Evolutionary conservation across 2,888 invertebrate genomes (phyloP).

Genomic region (Nemapogon koenigi): DNA sequence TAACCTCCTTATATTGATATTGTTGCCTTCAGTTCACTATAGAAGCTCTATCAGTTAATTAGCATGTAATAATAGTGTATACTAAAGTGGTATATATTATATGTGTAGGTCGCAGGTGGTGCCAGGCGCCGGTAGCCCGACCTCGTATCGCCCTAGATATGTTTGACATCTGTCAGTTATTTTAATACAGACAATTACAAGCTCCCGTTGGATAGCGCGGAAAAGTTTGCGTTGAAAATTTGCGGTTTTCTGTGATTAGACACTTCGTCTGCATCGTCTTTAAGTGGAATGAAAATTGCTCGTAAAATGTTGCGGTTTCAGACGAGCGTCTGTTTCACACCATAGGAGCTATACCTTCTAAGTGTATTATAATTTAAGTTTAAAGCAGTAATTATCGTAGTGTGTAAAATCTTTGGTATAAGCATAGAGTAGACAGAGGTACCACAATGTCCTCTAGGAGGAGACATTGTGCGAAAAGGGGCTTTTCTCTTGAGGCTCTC

Average conservation of each 20-base stretch:
- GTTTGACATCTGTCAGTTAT: conserved; percentile 63
- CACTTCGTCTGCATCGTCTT: conserved; percentile 27
- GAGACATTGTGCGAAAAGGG: too few relatives aligned
- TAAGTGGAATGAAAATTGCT: conserved; percentile 62
- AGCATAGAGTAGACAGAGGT: too few relatives aligned
- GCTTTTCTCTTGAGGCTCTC: too few relatives aligned
- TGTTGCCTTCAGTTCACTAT: too few relatives aligned
- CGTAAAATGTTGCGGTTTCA: conserved; percentile 28
- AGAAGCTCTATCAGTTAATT: not conserved
- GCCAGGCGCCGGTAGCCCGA: conserved; percentile 39
- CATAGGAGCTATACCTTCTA: conserved; percentile 4
- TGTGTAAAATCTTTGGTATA: conserved; percentile 18
- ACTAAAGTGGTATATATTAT: conserved; percentile 29
- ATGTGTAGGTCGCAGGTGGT: conserved; percentile 46
- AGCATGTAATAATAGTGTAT: not conserved
- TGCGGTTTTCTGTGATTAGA: conserved; percentile 26
- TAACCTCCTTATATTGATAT: too few relatives aligned
- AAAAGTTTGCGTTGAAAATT: conserved; percentile 56
- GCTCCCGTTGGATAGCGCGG: conserved; percentile 36
- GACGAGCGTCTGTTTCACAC: conserved; percentile 6
- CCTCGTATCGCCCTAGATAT: conserved; percentile 50
- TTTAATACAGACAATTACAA: conserved; percentile 63
- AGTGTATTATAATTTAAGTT: conserved; percentile 8
- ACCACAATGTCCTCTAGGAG: too few relatives aligned
- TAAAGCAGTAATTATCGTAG: conserved; percentile 15